A percentile compares a stretch with the other conserved stretches of the same genome.
These are phyloP conservation scores for Acanthosepion pharaonis DNA, from an alignment of 2,888 invertebrate species.

Conservation along the genomic window DNA sequence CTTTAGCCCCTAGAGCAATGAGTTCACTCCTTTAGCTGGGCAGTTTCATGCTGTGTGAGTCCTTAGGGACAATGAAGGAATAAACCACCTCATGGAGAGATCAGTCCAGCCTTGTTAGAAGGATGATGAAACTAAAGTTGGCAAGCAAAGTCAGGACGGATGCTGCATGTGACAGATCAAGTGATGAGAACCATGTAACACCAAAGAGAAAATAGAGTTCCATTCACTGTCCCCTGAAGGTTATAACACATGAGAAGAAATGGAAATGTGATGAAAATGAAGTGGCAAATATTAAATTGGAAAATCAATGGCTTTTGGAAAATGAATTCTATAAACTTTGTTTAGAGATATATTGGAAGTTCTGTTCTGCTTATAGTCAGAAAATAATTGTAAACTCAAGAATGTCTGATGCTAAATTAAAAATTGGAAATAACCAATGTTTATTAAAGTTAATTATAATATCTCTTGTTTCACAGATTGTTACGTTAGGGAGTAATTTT, in stretches of 20 bases:
- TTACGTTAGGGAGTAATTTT: too few species aligned
- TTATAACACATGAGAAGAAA: neutral
- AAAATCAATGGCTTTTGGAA: too few species aligned
- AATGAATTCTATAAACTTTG: too few species aligned
- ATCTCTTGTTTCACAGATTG: too few species aligned
- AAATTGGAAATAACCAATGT: too few species aligned
- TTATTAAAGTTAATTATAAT: too few species aligned
- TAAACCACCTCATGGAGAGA: neutral
- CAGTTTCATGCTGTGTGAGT: neutral
- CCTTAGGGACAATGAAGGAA: neutral
- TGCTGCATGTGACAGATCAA: neutral
- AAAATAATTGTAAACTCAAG: too few species aligned
- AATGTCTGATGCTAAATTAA: too few species aligned
- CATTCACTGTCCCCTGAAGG: neutral
- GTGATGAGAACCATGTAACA: neutral
- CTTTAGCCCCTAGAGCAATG: neutral
- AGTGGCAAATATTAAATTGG: neutral
- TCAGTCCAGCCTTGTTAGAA: neutral
- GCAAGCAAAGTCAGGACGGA: neutral
- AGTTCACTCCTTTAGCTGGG: neutral
- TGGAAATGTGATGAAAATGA: neutral
- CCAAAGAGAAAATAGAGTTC: neutral
- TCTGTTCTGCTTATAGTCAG: too few species aligned
- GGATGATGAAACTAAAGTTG: neutral
- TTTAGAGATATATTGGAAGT: too few species aligned